Base-by-base conservation (phyloP, 2,113 vertebrate genomes). In the Prunella himalayana region DNA sequence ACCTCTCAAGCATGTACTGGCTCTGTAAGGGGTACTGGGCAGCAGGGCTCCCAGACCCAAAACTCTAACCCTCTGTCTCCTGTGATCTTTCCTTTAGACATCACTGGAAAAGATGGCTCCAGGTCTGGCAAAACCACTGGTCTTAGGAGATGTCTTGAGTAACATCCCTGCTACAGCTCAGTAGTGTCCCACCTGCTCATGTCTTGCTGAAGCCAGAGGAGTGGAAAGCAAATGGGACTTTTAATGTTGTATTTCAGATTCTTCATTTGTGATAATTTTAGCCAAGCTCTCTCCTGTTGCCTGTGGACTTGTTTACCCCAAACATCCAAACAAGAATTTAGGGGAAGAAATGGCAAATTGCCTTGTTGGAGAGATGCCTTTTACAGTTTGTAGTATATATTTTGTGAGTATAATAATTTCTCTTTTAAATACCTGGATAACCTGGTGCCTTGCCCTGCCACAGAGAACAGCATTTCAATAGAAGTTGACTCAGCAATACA, bases 71-170 rank as follows among this genome's bases (percentile, higher is more conserved):
- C 17, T 84, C 25, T 84, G 22, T 97, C 49, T 87, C 63, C 92
- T 78, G 11, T 94, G 28, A 72, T 90, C 65, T 96, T 69, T 96
- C 91, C 70, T 94, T 70, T 63, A 97, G 97, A 93, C 28, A 65
- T 87, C 64, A 42, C 76, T 86, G 95, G 87, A 84, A 96, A 94
- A 70, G 95, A 82, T 0, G 31, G 44, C 42, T 86, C 86, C 85
- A 93, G 33, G 61, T 64, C 71, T 0, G 4, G 64, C 64, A 96
- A 93, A 92, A 79, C 86, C 63, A 47, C 90, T 77, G 93, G 45
- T 80, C 10, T 90, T 72, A 92, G 49, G 65, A 95, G 70, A 75
- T 4, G 54, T 72, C 79, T 82, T 82, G 70, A 89, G 68, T 59
- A 84, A 68, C 69, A 20, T 76, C 70, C 49, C 91, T 69, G 53